Conservation (phyloP, 1,140 invertebrate genomes). For the Phocides pigmalion region DNA sequence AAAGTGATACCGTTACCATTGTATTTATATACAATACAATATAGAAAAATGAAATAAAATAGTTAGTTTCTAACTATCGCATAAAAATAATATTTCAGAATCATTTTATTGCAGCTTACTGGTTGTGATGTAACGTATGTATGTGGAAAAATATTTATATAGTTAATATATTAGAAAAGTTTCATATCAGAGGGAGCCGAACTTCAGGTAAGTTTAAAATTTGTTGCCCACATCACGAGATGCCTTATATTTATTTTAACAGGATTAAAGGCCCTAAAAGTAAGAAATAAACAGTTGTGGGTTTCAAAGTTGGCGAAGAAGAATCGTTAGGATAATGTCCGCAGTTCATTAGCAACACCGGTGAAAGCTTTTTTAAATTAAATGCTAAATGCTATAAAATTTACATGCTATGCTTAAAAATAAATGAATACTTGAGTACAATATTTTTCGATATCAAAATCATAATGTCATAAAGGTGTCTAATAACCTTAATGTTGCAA, state of each 20-base stretch:
- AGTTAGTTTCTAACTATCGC: too few species aligned
- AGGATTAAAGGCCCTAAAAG: conserved; percentile 48
- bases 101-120: too few species aligned
- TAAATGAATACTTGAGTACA: too few species aligned
- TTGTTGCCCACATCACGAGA: conserved; percentile 43
- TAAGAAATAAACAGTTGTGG: conserved; percentile 47
- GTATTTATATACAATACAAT: too few species aligned
- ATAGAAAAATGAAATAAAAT: too few species aligned
- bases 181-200: conserved; percentile 38
- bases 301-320: conserved; percentile 45
- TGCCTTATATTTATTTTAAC: conserved; percentile 51
- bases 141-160: conserved; percentile 54
- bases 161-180: conserved; percentile 65
- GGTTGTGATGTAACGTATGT: too few species aligned
- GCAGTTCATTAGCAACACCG: conserved; percentile 43
- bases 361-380: conserved; percentile 3
- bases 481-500: too few species aligned
- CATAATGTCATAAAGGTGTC: too few species aligned
- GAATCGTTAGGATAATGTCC: conserved; percentile 48
- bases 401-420: not conserved
- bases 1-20: too few species aligned
- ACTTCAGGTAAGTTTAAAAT: conserved; percentile 50
- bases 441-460: too few species aligned
- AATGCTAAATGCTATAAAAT: not conserved
- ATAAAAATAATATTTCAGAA: too few species aligned